Percentiles rank a stretch among this genome's conserved stretches.
phyloP scores from a whole-genome alignment of 2,888 invertebrate species.

The Monoplex corrugatus region DNA sequence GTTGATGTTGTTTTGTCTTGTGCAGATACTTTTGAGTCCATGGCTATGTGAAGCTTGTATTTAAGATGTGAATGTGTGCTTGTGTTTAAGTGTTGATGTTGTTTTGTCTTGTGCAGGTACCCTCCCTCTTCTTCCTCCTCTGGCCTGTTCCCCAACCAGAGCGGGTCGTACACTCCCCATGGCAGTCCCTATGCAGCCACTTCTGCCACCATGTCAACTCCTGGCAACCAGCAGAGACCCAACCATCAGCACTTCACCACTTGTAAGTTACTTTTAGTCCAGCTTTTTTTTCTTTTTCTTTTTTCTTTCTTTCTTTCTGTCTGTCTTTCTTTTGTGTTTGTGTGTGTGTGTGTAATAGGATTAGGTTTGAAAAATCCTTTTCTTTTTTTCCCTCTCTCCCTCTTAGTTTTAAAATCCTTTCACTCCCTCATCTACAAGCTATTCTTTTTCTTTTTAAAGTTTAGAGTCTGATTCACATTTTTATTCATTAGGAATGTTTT shows the following conservation, averaged over 20 bases:
- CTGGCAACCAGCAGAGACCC: conserved; percentile 36
- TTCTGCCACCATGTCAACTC: conserved; percentile 43
- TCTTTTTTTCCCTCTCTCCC: too few relatives aligned
- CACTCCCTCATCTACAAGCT: too few relatives aligned
- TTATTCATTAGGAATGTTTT: too few relatives aligned
- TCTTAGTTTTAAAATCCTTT: too few relatives aligned
- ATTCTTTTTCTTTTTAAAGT: too few relatives aligned
- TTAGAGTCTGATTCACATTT: too few relatives aligned
- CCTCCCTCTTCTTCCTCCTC: conserved; percentile 14
- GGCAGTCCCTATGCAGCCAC: conserved; percentile 47
- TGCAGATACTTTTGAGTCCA: too few relatives aligned
- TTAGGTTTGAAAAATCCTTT: too few relatives aligned
- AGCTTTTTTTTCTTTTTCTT: background rate
- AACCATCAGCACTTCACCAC: conserved; percentile 42
- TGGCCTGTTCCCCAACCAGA: conserved; percentile 36
- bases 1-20: background rate
- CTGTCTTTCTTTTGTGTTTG: background rate
- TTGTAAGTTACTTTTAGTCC: conserved; percentile 21
- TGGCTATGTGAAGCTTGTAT: too few relatives aligned
- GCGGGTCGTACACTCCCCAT: conserved; percentile 34
- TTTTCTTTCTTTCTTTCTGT: too few relatives aligned
- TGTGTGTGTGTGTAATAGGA: background rate
- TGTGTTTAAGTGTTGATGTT: background rate
- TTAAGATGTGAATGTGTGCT: background rate
- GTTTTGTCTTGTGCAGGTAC: conserved; percentile 22